Evolutionary conservation across 2,888 invertebrate genomes (phyloP), one percentile per base, ranked within the genome.

Genomic region (Cephus pulcher): DNA sequence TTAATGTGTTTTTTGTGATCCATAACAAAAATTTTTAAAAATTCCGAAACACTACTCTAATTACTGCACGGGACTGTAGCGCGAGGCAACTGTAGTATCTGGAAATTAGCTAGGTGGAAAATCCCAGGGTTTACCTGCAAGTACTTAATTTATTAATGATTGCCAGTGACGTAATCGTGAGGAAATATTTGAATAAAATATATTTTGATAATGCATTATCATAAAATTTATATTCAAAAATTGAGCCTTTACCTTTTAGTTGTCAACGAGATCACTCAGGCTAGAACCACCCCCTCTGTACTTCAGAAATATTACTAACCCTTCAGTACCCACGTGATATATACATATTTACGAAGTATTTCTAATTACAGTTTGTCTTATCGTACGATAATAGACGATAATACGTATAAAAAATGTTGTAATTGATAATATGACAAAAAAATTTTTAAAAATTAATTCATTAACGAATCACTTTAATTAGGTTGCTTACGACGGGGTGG

Each of bases 101-200:
- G 73, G 74, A 80, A 73, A 80, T 81, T 80, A 79, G 73, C 75
- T 32, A 56, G n/a, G 73, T 74, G 78, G 79, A 84, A 84, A 79
- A 78, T 79, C 79, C 76, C 70, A 75, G 76, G 32, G 76, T 30
- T 75, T 56, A 33, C 40, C 56, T 34, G n/a, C 6, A 15, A 12
- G 70, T 6, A 33, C 30, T 30, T 32, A 4, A 33, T 70, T 70
- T 70, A n/a, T 70, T 70, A 70, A 70, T n/a, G 9, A 70, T 1
- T 15, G 9, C 30, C 30, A 30, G 30, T 70, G 40, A 70, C 30
- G 70, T 70, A 30, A n/a, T 33, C 33, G 12, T 70, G 11, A 11
- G 70, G 11, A 70, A 70, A 30, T 70, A 70, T 70, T 70, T n/a
- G 0, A 4, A 70, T 15, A 30, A 12, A 30, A 4, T 70, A 30